Percentiles rank a stretch among this genome's conserved stretches.
Conservation (phyloP, 2,113 vertebrate genomes). For the Turnix velox region DNA sequence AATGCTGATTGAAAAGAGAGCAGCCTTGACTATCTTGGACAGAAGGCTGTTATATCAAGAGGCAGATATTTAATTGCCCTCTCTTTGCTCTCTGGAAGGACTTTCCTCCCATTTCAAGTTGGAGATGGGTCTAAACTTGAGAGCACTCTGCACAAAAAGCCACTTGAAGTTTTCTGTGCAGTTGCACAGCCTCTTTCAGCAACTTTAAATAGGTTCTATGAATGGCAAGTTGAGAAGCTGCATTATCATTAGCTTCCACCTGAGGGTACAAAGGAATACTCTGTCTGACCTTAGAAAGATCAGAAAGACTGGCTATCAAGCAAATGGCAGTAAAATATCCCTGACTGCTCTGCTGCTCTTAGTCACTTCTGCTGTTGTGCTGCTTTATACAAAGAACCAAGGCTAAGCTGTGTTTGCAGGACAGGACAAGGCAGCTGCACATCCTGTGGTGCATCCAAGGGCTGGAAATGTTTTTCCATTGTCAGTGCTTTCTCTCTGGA, state of each 20-base stretch:
- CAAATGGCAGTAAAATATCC: neutral
- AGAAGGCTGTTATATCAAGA: neutral
- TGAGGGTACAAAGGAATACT: neutral
- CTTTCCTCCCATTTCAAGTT: neutral
- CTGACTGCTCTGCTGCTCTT: neutral
- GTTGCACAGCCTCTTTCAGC: neutral
- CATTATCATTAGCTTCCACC: neutral
- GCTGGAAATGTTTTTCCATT: neutral
- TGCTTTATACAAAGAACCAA: neutral
- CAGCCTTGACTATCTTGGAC: neutral
- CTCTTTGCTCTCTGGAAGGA: neutral
- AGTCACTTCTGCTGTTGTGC: neutral
- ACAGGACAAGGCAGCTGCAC: neutral
- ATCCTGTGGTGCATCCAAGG: rapidly evolving
- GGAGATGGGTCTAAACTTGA: neutral
- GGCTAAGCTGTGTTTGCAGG: neutral
- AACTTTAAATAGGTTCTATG: constrained; percentile 2
- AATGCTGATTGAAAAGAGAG: neutral
- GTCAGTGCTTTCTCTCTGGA: neutral
- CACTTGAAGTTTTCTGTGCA: neutral
- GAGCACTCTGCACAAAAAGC: neutral
- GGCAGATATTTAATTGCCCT: neutral
- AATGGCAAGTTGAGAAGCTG: neutral
- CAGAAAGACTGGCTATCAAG: neutral
- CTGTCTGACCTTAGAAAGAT: neutral